Percentiles rank a stretch among this genome's conserved stretches.
These are phyloP conservation scores for Chalcosyrphus nemorum DNA, from an alignment of 2,888 invertebrate species.

Conservation along the genomic window DNA sequence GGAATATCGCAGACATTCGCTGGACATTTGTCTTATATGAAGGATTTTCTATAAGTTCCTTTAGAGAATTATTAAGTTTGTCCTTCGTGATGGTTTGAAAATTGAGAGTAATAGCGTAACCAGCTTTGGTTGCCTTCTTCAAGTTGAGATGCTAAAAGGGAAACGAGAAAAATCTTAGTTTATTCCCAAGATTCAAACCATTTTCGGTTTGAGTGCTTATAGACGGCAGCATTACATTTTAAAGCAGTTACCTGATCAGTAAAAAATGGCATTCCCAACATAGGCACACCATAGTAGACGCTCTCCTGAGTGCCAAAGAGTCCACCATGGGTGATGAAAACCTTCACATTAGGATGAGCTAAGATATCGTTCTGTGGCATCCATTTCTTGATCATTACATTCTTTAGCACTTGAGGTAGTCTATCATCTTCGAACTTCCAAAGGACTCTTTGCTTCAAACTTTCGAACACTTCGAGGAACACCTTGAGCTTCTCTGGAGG, in stretches of 20 bases:
- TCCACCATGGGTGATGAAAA: slow-evolving; percentile 82
- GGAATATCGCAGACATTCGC: slow-evolving; percentile 79
- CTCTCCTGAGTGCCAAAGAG: slow-evolving; percentile 82
- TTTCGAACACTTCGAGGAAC: slow-evolving; percentile 81
- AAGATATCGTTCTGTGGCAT: slow-evolving; percentile 83
- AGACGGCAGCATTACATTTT: not conserved
- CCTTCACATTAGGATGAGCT: slow-evolving; percentile 82
- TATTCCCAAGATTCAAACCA: not conserved
- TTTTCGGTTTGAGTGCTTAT: no score
- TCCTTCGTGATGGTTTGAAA: slow-evolving; percentile 79
- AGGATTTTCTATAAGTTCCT: slow-evolving; percentile 80
- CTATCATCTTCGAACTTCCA: slow-evolving; percentile 83
- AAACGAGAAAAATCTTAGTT: not conserved
- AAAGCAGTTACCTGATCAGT: slow-evolving; percentile 81
- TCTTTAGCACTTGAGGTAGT: slow-evolving; percentile 79
- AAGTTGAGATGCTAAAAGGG: slow-evolving; percentile 79
- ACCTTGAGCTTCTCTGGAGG: slow-evolving; percentile 79
- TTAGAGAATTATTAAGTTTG: slow-evolving; percentile 76
- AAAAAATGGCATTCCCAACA: slow-evolving; percentile 82
- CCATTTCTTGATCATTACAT: slow-evolving; percentile 83
- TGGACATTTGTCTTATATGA: slow-evolving; percentile 79
- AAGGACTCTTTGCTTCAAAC: slow-evolving; percentile 81
- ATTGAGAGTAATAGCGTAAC: slow-evolving; percentile 79
- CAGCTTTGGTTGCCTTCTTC: slow-evolving; percentile 78
- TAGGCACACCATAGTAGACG: slow-evolving; percentile 81